Percentiles rank a stretch among this genome's conserved stretches.
Evolutionary conservation across 1,140 invertebrate species (phyloP).

Genomic region (Druon quercuslanigerum): DNA sequence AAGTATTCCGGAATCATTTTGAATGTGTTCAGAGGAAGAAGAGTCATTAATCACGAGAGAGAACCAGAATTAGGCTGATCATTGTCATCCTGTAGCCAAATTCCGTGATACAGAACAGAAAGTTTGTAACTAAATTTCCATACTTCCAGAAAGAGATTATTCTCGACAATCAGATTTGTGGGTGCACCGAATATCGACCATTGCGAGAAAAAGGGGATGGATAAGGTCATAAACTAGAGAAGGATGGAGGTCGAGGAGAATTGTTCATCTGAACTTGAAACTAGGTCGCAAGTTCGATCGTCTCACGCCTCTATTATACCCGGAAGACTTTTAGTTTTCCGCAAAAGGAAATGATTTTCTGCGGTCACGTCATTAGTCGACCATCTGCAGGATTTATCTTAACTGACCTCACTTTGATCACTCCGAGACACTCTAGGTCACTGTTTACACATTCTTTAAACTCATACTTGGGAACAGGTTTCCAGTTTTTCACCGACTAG

Average conservation of each 20-base stretch:
- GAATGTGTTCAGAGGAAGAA: too few relatives aligned
- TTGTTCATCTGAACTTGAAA: conserved; percentile 22
- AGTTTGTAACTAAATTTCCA: too few relatives aligned
- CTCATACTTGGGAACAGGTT: conserved; percentile 21
- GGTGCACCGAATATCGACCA: too few relatives aligned
- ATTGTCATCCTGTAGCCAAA: too few relatives aligned
- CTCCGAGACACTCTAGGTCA: conserved; percentile 21
- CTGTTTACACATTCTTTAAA: conserved; percentile 17
- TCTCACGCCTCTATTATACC: not conserved
- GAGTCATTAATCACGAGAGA: too few relatives aligned
- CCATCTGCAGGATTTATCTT: not conserved
- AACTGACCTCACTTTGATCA: conserved; percentile 15
- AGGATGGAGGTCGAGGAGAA: conserved; percentile 6
- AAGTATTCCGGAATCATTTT: too few relatives aligned
- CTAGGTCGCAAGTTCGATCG: conserved; percentile 25
- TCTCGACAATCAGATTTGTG: too few relatives aligned
- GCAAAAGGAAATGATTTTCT: not conserved
- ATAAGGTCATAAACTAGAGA: not conserved
- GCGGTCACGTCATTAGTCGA: not conserved
- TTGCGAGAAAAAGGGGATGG: not conserved
- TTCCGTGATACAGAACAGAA: too few relatives aligned
- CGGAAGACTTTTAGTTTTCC: not conserved
- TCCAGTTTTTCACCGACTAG: not conserved
- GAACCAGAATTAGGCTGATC: too few relatives aligned
- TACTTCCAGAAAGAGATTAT: too few relatives aligned